Evolutionary conservation across 1,140 invertebrate species (phyloP), one percentile per base, ranked within the genome.

Genomic region (Homarus americanus): DNA sequence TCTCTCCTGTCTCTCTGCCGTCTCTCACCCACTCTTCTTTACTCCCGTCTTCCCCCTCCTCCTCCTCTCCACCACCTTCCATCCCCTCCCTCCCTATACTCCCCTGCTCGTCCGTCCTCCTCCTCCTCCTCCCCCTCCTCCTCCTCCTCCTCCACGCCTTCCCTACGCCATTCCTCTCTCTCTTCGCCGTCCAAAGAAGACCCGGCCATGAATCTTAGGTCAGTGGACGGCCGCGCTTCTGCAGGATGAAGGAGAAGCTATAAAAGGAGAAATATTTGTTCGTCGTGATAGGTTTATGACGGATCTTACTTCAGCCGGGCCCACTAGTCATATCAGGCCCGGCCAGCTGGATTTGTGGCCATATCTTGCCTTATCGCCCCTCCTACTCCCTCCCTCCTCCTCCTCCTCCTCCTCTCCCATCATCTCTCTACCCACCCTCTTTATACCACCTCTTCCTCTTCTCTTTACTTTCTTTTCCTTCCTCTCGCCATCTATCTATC

Each of bases 261-360:
- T 90, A 90, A 90, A 90, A 90, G 88, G 88, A 90, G 88, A 90
- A 90, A 90, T 90, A 90, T 90, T 90, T 90, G 88, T 90, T 90
- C 80, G 80, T 83, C 80, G 20, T 90, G 88, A 90, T 90, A 90
- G 88, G 72, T 90, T 90, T 90, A 90, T 90, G 88, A 90, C 88
- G 72, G 88, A 90, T 90, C 88, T 90, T 90, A 90, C 88, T 90
- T 90, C 88, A 90, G 88, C 72, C 44, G 9, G 79, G 82, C 40
- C 88, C 88, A 90, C 88, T 83, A 90, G 88, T 90, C 88, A 90
- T 90, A 90, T 90, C 88, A 84, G 72, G 72, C 34, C 72, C 72
- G 80, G 80, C 88, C 80, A 83, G 88, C 80, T 83, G 88, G 88
- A 90, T 90, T 90, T 90, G 88, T 90, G 88, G 88, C 88, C 80